Evolutionary conservation across 64 coral and sea anemone genomes (phyloP).

Genomic region (Montipora cactus): DNA sequence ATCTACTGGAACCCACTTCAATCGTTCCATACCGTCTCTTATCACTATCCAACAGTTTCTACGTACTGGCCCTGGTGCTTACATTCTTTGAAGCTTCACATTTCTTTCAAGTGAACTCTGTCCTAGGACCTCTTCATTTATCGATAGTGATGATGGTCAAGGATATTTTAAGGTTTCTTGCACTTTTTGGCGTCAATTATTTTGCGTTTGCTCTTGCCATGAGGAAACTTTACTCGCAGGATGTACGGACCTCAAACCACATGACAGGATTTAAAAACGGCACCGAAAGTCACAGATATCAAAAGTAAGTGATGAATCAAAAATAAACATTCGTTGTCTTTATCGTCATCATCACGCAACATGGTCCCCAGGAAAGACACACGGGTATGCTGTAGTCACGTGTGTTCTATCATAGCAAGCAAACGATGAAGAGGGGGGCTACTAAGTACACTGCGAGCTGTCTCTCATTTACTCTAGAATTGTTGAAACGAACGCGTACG

Average conservation of each 20-base stretch:
- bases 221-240: constrained; percentile 83
- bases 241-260: constrained; percentile 21
- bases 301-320: constrained; percentile 5
- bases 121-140: constrained; percentile 70
- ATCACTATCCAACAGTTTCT: constrained; percentile 79
- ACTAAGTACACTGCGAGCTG: too few relatives aligned
- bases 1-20: not conserved
- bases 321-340: too few relatives aligned
- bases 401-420: too few relatives aligned
- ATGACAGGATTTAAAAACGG: not conserved
- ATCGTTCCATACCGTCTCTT: constrained; percentile 47
- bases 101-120: constrained; percentile 65
- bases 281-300: constrained; percentile 7
- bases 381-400: too few relatives aligned
- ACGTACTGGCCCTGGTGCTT: constrained; percentile 53
- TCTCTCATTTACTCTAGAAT: too few relatives aligned
- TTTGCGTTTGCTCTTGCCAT: constrained; percentile 62
- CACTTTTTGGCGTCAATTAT: constrained; percentile 41
- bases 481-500: too few relatives aligned
- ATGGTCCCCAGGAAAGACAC: too few relatives aligned
- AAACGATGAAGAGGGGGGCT: too few relatives aligned
- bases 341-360: too few relatives aligned
- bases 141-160: constrained; percentile 77
- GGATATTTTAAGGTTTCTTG: constrained; percentile 75
- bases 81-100: constrained; percentile 61